These are phyloP conservation scores for Bombyx huttoni DNA, from an alignment of 2,888 invertebrate species.

Conservation along the genomic window DNA sequence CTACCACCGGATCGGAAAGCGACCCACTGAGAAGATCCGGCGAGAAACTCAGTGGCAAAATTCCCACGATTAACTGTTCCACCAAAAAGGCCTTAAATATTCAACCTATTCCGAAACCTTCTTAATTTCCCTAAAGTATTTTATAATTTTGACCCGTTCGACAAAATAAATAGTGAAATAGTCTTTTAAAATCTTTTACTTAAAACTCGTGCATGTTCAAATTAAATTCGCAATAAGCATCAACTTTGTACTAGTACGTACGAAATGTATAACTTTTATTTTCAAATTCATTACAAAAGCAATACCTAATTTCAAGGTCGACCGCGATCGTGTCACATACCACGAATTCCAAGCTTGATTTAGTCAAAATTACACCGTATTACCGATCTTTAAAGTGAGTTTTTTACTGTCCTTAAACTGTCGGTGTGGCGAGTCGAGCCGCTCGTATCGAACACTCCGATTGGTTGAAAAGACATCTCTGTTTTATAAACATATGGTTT, in stretches of 20 bases:
- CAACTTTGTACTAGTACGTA: not conserved
- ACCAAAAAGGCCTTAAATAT: too few species aligned
- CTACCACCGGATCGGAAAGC: too few species aligned
- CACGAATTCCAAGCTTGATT: conserved; percentile 9
- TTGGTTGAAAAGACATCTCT: conserved; percentile 18
- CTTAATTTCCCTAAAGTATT: too few species aligned
- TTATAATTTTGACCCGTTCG: too few species aligned
- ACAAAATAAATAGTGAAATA: too few species aligned
- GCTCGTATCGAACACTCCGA: conserved; percentile 18
- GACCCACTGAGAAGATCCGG: too few species aligned
- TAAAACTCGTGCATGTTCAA: too few species aligned
- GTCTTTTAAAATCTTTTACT: too few species aligned
- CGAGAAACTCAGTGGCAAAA: too few species aligned
- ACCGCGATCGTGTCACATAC: conserved; percentile 7
- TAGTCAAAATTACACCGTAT: not conserved
- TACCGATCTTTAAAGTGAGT: conserved; percentile 5
- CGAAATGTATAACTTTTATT: not conserved
- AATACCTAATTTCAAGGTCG: conserved; percentile 13
- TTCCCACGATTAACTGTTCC: too few species aligned
- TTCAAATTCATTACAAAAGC: conserved; percentile 2
- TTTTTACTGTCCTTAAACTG: conserved; percentile 8
- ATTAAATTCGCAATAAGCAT: not conserved
- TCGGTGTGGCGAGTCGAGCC: conserved; percentile 29
- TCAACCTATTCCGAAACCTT: too few species aligned
- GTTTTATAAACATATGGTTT: conserved; percentile 12